Evolutionary conservation across 2,797 vertebrate genomes (phyloP), one percentile per base, ranked within the genome.

Genomic region (Chelon auratus): DNA sequence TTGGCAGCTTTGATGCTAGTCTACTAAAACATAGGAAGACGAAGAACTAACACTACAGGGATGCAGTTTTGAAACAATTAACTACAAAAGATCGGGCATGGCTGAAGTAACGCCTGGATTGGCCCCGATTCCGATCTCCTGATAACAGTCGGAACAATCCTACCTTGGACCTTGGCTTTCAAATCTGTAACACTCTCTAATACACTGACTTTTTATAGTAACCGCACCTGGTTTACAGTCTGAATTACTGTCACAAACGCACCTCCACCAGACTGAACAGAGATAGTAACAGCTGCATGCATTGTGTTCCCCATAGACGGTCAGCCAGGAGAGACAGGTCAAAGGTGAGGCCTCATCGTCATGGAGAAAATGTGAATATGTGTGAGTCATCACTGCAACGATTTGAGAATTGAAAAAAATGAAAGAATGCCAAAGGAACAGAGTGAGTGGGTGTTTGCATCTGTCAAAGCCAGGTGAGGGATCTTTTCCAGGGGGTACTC

Each of bases 261-360:
- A 51, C n/a, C n/a, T 24, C 30, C 18, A 15, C 7, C 17, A 8
- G 5, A 40, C 26, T 47, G 51, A 51, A 30, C 4, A 4, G 45
- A 63, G 62, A 69, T n/a, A 57, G 68, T 51, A 50, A 77, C 62
- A 55, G 74, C 57, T 30, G 20, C 40, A 70, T 50, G 40, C 51
- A 15, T 15, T 51, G 26, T 36, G 20, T n/a, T 67, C 69, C 64
- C 54, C 45, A 24, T 22, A 51, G 70, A 53, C 50, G 2, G 51
- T 62, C 54, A 53, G 51, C 54, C 56, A 14, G 30, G 42, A 40
- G 42, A 73, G 37, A 65, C 3, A 15, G 84, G 85, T 87, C 81
- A 88, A 80, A 82, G 81, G 79, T 74, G 67, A 77, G 55, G 43
- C 62, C 37, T 45, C 18, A 17, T 37, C 33, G 70, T 75, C 57